Base-by-base conservation (phyloP, 2,888 invertebrate species). In the Coenonympha arcania region DNA sequence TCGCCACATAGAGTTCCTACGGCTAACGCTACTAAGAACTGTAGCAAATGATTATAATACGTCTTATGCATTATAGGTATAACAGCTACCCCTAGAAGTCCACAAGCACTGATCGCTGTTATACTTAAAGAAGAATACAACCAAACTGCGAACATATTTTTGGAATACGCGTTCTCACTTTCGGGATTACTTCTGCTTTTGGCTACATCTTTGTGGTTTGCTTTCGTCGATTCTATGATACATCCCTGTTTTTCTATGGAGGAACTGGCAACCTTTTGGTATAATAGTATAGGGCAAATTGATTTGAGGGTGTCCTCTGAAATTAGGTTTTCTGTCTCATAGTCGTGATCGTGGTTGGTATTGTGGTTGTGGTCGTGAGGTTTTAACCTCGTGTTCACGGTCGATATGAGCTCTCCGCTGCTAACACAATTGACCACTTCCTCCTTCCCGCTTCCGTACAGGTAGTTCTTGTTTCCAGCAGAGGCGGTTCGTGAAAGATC, bases 1-100 rank as follows among this genome's bases (percentile, higher is more conserved):
- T 98, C 98, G 0, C 97, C 97, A 37, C 94, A 92, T 50, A 96
- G 83, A 0, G 96, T 95, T 0, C 96, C 98, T 24, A 98, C 94
- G 11, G 98, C 98, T 59, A 98, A 84, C 0, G 97, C 96, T 2
- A 98, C 95, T 55, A 98, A 87, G 76, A 96, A 96, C 76, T 97
- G 96, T 45, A 97, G 87, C 24, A 97, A 79, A 60, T 95, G 93
- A 65, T 96, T 93, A 73, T 96, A 98, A 73, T 94, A 95, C 11
- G 89, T 89, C 63, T 93, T 91, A 73, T 93, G 93, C 94, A 98
- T 95, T 31, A 95, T 90, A 0, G 97, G 97, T 66, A 98, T 95
- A 5, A 96, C 93, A 3, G 93, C 93, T 8, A 97, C 93, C 1
- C 96, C 95, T 9, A 95, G 80, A 33, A 98, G 79, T 6, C 97